These are phyloP conservation scores for Trypoxylus dichotomus DNA, from an alignment of 1,140 invertebrate species.

Conservation along the genomic window DNA sequence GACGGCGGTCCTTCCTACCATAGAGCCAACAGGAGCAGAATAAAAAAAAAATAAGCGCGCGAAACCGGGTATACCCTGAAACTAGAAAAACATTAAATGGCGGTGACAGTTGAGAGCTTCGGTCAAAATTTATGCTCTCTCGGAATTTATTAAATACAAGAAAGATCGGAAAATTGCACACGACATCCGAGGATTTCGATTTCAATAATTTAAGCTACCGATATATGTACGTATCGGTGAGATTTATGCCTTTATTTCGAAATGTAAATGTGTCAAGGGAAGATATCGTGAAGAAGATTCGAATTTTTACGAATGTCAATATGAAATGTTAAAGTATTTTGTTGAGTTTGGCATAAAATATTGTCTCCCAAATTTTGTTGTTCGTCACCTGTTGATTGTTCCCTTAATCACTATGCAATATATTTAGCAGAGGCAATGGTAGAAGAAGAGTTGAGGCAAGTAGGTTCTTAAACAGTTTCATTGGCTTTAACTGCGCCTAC, in stretches of 20 bases:
- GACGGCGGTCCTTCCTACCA: background rate
- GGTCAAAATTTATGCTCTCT: slow-evolving; percentile 6
- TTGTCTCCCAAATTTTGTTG: too few relatives aligned
- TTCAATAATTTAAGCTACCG: background rate
- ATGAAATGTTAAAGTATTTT: too few relatives aligned
- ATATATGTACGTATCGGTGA: background rate
- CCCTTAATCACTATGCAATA: too few relatives aligned
- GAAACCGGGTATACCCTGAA: background rate
- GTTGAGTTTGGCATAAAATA: too few relatives aligned
- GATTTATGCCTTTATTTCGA: slow-evolving; percentile 5
- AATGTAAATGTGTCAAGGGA: background rate
- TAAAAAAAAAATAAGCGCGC: background rate
- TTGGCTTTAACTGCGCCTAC: too few relatives aligned
- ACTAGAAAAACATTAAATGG: slow-evolving; percentile 15
- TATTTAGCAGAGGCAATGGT: too few relatives aligned
- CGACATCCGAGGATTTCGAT: background rate
- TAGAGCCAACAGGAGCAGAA: background rate
- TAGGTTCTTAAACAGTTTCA: too few relatives aligned
- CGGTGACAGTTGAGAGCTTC: slow-evolving; percentile 12
- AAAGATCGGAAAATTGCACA: slow-evolving; percentile 1
- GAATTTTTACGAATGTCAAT: too few relatives aligned
- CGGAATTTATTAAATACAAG: slow-evolving; percentile 21
- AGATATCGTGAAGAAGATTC: background rate
- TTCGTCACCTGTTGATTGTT: too few relatives aligned
- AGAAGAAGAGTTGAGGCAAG: too few relatives aligned